Conservation (phyloP, 2,888 invertebrate genomes). For the Adineta ricciae region DNA sequence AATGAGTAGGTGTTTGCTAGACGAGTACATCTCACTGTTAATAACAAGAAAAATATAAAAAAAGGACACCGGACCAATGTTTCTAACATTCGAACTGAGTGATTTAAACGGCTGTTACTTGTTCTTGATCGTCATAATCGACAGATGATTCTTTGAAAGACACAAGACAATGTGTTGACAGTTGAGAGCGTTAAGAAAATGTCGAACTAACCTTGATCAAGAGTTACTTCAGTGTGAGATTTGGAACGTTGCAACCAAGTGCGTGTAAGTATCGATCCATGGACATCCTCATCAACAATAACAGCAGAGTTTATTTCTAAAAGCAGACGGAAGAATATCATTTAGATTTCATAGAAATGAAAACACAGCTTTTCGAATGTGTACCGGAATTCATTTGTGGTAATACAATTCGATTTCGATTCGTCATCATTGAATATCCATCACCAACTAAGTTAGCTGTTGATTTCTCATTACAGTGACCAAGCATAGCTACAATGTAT, state of each 20-base stretch:
- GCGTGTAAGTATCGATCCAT: neutral
- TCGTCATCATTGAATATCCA: neutral
- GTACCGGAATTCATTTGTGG: neutral
- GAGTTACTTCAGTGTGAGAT: neutral
- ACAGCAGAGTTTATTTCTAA: neutral
- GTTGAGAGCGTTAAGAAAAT: no score
- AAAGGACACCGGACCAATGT: neutral
- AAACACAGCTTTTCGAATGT: no score
- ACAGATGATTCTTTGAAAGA: neutral
- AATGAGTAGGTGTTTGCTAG: neutral
- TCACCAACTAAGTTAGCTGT: neutral
- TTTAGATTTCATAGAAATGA: neutral
- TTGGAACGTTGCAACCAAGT: neutral
- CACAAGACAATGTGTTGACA: neutral
- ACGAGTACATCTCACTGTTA: neutral
- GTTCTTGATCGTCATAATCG: neutral
- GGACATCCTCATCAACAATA: neutral
- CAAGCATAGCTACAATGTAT: neutral
- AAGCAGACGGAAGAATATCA: no score
- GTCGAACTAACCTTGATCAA: neutral
- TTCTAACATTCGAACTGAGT: neutral
- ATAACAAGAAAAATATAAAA: neutral
- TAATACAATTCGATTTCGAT: neutral
- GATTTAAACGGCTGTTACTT: conserved; percentile 2
- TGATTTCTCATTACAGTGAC: neutral